phyloP scores from a whole-genome alignment of 2,888 invertebrate genomes.

The Ennomos quercinarius region DNA sequence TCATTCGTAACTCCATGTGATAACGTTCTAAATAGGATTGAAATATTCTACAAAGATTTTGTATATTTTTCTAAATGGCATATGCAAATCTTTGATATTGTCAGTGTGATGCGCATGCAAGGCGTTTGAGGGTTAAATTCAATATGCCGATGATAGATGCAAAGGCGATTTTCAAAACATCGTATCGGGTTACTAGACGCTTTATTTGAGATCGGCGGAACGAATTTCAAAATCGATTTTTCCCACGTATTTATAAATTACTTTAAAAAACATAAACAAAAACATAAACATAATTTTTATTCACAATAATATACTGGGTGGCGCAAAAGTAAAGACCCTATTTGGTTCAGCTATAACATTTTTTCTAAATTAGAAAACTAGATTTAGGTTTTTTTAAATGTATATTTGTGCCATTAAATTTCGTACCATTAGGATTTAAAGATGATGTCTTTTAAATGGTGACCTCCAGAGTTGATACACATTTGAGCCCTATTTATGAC shows the following conservation, averaged over 20 bases:
- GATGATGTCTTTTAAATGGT: too few species aligned
- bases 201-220: conserved; percentile 12
- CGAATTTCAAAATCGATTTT: conserved; percentile 11
- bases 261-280: too few species aligned
- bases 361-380: too few species aligned
- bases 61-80: conserved; percentile 70
- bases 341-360: too few species aligned
- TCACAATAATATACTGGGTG: too few species aligned
- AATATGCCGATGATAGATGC: conserved; percentile 81
- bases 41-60: conserved; percentile 46
- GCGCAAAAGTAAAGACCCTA: too few species aligned
- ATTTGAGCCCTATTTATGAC: too few species aligned
- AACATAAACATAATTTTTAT: too few species aligned
- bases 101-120: conserved; percentile 55
- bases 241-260: neutral
- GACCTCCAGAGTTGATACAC: too few species aligned
- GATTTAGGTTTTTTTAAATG: too few species aligned
- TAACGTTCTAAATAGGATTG: conserved; percentile 43
- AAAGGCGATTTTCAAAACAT: conserved; percentile 61
- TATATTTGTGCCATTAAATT: too few species aligned
- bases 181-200: conserved; percentile 51
- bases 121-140: conserved; percentile 65
- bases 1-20: conserved; percentile 21
- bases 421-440: too few species aligned
- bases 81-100: conserved; percentile 74